Evolutionary conservation across 1,140 invertebrate genomes (phyloP).

Genomic region (Samia ricini): DNA sequence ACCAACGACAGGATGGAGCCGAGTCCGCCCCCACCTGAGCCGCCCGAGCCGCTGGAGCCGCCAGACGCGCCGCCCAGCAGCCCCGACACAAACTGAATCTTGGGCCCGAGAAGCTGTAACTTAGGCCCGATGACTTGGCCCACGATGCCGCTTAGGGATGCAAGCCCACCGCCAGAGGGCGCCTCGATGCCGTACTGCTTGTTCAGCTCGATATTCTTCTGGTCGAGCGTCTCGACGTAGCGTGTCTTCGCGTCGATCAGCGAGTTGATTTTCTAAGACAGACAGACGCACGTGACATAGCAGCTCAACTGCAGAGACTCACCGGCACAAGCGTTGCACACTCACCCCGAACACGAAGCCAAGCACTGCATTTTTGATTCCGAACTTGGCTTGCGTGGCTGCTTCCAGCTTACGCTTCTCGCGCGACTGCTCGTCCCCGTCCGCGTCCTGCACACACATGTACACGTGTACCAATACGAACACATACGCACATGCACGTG

Average conservation of each 20-base stretch:
- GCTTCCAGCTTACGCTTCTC: constrained; percentile 86
- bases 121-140: constrained; percentile 80
- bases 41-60: constrained; percentile 59
- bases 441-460: constrained; percentile 61
- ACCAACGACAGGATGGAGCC: constrained; percentile 65
- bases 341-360: constrained; percentile 89
- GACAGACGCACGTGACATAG: constrained; percentile 9
- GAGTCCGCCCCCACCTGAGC: constrained; percentile 63
- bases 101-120: constrained; percentile 75
- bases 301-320: not conserved
- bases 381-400: constrained; percentile 81
- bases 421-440: constrained; percentile 65
- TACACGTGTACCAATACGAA: constrained; percentile 18
- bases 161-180: constrained; percentile 66
- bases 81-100: constrained; percentile 78
- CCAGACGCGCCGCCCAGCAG: constrained; percentile 77
- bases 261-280: constrained; percentile 85
- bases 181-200: constrained; percentile 84
- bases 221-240: constrained; percentile 82
- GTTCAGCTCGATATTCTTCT: constrained; percentile 85
- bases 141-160: constrained; percentile 72
- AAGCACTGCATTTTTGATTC: constrained; percentile 85
- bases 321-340: constrained; percentile 24
- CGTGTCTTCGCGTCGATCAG: constrained; percentile 86
- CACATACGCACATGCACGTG: constrained; percentile 13